A percentile compares a stretch with the other conserved stretches of the same genome.
These are phyloP conservation scores for Lymantria dispar DNA, from an alignment of 2,888 invertebrate genomes.

Conservation along the genomic window DNA sequence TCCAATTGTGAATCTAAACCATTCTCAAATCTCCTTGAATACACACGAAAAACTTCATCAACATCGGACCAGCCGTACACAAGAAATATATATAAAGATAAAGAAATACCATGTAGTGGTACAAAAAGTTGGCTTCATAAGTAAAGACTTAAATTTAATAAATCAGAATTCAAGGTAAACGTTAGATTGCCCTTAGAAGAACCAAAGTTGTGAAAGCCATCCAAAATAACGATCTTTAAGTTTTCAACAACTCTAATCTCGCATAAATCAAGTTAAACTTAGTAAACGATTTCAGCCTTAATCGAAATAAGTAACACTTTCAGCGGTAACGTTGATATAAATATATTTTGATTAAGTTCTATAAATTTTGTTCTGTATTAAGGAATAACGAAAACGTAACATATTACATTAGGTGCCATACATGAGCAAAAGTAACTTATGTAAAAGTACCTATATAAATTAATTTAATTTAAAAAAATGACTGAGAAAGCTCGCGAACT, in stretches of 20 bases:
- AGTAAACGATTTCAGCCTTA: conserved; percentile 19
- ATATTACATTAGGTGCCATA: conserved; percentile 29
- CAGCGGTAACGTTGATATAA: background rate
- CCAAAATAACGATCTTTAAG: conserved; percentile 28
- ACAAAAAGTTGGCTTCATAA: too few relatives aligned
- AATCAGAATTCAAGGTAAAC: conserved; percentile 23
- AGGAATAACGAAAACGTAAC: conserved; percentile 15
- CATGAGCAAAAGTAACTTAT: conserved; percentile 38
- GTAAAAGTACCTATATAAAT: conserved; percentile 26
- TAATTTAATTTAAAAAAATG: too few relatives aligned
- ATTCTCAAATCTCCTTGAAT: too few relatives aligned
- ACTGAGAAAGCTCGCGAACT: too few relatives aligned
- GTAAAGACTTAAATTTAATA: background rate
- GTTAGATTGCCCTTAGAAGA: conserved; percentile 21
- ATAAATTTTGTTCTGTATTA: conserved; percentile 20
- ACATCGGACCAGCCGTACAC: too few relatives aligned
- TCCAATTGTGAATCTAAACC: too few relatives aligned
- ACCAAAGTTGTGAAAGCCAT: conserved; percentile 29
- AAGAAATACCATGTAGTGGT: too few relatives aligned
- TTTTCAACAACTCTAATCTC: conserved; percentile 28
- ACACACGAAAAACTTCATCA: too few relatives aligned
- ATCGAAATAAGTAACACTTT: conserved; percentile 5
- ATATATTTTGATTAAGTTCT: conserved; percentile 19
- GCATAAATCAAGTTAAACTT: conserved; percentile 26
- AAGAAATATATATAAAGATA: too few relatives aligned